Evolutionary conservation across 2,888 invertebrate species (phyloP).

Genomic region (Limnephilus lunatus): DNA sequence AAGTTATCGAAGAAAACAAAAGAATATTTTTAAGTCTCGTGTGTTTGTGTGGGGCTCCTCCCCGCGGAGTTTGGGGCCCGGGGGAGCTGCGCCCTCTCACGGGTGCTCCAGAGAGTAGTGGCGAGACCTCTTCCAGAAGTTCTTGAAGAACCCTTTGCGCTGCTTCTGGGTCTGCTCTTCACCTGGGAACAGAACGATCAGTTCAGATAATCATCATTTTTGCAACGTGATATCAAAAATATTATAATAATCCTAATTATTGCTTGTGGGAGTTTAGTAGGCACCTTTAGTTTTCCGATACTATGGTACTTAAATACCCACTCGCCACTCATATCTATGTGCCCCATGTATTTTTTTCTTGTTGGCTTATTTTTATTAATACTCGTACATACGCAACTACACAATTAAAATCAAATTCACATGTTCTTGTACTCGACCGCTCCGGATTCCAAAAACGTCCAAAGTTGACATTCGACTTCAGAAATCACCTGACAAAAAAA

Average conservation of each 20-base stretch:
- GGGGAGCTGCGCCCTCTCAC: slow-evolving; percentile 72
- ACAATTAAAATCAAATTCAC: neutral
- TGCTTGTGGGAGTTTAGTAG: neutral
- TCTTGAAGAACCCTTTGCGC: slow-evolving; percentile 93
- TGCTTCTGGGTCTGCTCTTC: slow-evolving; percentile 85
- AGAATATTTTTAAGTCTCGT: slow-evolving; percentile 7
- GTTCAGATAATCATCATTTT: neutral
- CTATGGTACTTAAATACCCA: neutral
- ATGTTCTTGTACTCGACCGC: neutral
- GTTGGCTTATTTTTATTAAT: neutral
- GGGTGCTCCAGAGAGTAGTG: slow-evolving; percentile 93
- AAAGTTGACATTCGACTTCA: neutral
- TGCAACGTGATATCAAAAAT: neutral
- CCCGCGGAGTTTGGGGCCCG: slow-evolving; percentile 16
- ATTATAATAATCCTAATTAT: neutral
- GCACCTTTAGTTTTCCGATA: too few species aligned
- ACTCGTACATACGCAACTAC: neutral
- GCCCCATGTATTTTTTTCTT: neutral
- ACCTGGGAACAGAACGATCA: slow-evolving; percentile 74
- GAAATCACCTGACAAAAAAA: neutral
- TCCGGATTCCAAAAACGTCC: neutral
- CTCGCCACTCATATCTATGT: neutral
- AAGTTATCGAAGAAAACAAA: slow-evolving; percentile 31
- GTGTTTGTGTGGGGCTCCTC: neutral
- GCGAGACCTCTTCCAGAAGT: slow-evolving; percentile 91